phyloP scores from a whole-genome alignment of 1,140 invertebrate species.

The Caligus rogercresseyi region DNA sequence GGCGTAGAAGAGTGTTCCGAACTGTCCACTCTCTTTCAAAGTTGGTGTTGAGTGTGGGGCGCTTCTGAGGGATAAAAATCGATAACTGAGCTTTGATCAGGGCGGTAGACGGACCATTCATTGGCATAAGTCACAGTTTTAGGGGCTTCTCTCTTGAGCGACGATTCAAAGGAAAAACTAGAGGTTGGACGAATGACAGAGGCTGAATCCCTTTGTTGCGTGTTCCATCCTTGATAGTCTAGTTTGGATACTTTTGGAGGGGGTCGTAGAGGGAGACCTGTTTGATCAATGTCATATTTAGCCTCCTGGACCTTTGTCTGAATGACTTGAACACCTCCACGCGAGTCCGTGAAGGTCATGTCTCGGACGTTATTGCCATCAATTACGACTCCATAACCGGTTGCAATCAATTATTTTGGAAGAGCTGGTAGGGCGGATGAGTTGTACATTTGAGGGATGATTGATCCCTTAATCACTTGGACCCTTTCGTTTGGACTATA shows the following conservation, averaged over 20 bases:
- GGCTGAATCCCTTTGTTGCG: conserved; percentile 5
- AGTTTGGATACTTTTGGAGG: neutral
- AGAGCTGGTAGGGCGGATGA: no score
- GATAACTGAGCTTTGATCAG: neutral
- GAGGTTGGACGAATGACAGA: neutral
- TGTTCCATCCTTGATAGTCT: conserved; percentile 18
- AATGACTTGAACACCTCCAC: neutral
- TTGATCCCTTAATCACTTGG: neutral
- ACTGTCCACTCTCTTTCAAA: conserved; percentile 15
- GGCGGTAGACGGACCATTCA: conserved; percentile 15
- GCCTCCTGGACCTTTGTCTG: neutral
- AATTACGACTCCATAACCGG: neutral
- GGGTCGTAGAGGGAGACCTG: neutral
- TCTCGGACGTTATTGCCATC: neutral
- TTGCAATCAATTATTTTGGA: no score
- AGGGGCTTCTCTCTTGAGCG: conserved; percentile 10
- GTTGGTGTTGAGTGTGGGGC: conserved; percentile 4
- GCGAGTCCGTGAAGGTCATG: neutral
- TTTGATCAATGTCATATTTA: neutral
- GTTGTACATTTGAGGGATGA: neutral
- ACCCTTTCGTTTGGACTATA: neutral
- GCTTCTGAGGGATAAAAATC: conserved; percentile 3
- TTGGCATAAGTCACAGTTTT: conserved; percentile 20
- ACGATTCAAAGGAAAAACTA: neutral
- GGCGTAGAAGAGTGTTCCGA: neutral